Evolutionary conservation across 2,113 vertebrate species (phyloP).

Genomic region (Phrynocephalus versicolor): DNA sequence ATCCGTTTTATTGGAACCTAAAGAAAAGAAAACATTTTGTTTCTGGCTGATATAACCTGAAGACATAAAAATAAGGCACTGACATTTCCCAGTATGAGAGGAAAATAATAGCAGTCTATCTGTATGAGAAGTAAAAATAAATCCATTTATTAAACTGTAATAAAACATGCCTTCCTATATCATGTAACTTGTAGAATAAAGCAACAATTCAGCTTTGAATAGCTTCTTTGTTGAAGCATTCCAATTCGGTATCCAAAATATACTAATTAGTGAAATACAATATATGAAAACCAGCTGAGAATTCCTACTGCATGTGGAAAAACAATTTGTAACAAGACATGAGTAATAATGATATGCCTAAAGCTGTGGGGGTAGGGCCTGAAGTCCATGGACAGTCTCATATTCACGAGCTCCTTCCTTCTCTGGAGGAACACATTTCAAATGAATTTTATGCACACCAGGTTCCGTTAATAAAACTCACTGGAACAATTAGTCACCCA

Average conservation of each 20-base stretch:
- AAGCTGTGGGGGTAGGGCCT: conserved; percentile 30
- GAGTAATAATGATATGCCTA: conserved; percentile 60
- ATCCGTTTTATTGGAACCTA: conserved; percentile 57
- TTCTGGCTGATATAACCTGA: conserved; percentile 38
- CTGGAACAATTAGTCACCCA: conserved; percentile 56
- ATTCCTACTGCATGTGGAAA: conserved; percentile 57
- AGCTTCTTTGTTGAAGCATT: conserved; percentile 39
- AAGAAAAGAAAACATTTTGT: conserved; percentile 49
- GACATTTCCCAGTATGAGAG: conserved; percentile 28
- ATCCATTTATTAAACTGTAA: conserved; percentile 57
- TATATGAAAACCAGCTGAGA: conserved; percentile 59
- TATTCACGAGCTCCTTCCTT: background rate
- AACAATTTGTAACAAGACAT: conserved; percentile 54
- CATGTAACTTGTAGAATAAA: conserved; percentile 45
- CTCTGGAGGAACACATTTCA: conserved; percentile 53
- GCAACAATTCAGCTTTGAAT: conserved; percentile 48
- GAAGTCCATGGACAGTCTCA: conserved; percentile 33
- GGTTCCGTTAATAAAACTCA: conserved; percentile 49
- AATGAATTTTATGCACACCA: conserved; percentile 34
- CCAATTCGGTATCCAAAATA: conserved; percentile 43
- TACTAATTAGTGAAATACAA: conserved; percentile 49
- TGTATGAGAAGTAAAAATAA: conserved; percentile 46
- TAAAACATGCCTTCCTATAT: conserved; percentile 42
- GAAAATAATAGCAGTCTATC: conserved; percentile 57
- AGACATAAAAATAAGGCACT: conserved; percentile 17